A percentile compares a stretch with the other conserved stretches of the same genome.
These are phyloP conservation scores for Zelleria hepariella DNA, from an alignment of 2,888 invertebrate genomes.

Conservation along the genomic window DNA sequence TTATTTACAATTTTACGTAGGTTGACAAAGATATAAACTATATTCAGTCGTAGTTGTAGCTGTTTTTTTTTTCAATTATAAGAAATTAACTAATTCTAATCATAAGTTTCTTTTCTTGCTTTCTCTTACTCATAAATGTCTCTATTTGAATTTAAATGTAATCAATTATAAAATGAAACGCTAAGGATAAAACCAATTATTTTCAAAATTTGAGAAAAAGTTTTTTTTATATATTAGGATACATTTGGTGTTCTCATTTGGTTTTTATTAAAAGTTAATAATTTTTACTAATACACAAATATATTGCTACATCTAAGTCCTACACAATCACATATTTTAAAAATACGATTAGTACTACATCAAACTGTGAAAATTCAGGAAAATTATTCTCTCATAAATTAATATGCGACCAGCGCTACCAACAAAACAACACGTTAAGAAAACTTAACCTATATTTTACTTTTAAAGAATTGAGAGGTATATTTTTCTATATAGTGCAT, in stretches of 20 bases:
- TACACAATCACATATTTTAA: neutral
- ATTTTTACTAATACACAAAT: neutral
- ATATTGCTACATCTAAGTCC: neutral
- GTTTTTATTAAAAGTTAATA: conserved; percentile 13
- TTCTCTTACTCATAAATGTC: conserved; percentile 12
- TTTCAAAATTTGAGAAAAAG: neutral
- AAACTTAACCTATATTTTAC: conserved; percentile 3
- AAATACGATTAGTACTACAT: neutral
- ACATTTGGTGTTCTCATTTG: conserved; percentile 2
- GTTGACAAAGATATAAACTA: conserved; percentile 42
- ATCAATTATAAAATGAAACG: conserved; percentile 10
- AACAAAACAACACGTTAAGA: conserved; percentile 6
- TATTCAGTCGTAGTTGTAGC: conserved; percentile 59
- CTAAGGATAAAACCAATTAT: neutral
- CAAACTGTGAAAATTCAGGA: neutral
- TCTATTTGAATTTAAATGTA: neutral
- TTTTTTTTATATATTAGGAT: conserved; percentile 34
- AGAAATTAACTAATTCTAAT: conserved; percentile 20
- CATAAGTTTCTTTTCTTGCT: conserved; percentile 25
- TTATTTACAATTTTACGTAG: conserved; percentile 24
- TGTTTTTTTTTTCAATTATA: conserved; percentile 25
- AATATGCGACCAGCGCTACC: conserved; percentile 46
- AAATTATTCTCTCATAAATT: neutral
- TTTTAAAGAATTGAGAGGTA: conserved; percentile 4
- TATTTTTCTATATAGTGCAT: conserved; percentile 21